Conservation (phyloP, 2,888 invertebrate species). For the Callosobruchus maculatus region DNA sequence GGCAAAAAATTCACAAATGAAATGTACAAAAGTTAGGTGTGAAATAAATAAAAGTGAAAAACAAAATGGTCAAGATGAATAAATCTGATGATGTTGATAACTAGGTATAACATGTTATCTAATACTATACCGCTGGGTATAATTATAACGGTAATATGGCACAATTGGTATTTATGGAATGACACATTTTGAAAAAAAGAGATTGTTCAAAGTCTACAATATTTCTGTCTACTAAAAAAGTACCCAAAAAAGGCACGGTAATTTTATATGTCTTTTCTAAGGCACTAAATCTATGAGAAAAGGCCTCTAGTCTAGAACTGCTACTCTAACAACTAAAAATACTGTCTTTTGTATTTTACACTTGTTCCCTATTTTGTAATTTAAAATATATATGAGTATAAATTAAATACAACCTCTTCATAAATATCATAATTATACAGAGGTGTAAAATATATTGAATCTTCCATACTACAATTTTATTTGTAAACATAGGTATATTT, state of each 20-base stretch:
- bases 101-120: neutral
- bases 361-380: constrained; percentile 26
- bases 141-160: constrained; percentile 31
- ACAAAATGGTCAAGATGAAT: constrained; percentile 26
- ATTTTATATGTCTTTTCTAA: constrained; percentile 46
- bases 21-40: constrained; percentile 30
- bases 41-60: constrained; percentile 32
- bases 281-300: constrained; percentile 44
- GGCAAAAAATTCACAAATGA: constrained; percentile 44
- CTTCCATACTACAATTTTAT: neutral
- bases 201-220: constrained; percentile 19
- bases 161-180: constrained; percentile 31
- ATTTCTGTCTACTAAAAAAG: constrained; percentile 21
- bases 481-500: neutral
- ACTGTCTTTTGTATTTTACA: constrained; percentile 25
- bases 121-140: constrained; percentile 20
- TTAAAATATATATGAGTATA: neutral
- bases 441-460: neutral
- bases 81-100: constrained; percentile 19
- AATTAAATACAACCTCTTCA: neutral
- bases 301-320: constrained; percentile 37
- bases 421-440: neutral
- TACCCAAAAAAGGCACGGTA: constrained; percentile 39
- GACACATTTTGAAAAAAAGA: constrained; percentile 25
- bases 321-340: constrained; percentile 26